Evolutionary conservation across 1,140 invertebrate genomes (phyloP), one percentile per base, ranked within the genome.

Genomic region (Popillia japonica): DNA sequence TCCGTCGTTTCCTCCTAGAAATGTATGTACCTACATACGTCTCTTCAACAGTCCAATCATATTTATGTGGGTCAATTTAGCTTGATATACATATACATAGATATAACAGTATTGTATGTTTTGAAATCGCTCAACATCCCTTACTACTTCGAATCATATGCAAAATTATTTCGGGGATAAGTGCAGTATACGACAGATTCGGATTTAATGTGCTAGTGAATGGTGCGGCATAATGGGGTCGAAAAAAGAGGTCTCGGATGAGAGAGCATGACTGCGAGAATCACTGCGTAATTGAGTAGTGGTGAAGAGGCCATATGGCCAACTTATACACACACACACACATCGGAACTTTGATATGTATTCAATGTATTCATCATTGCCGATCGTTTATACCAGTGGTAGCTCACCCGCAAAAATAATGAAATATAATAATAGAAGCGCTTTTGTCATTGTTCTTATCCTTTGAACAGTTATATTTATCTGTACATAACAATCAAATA

Each of bases 251-350:
- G 64, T 72, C 64, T 72, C 64, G 64, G 64, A 34, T 72, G 64
- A 72, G 34, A 72, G 64, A 72, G 22, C 64, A 72, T 72, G 22
- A 55, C 64, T 27, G 34, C 64, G 64, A 72, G 64, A 72, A 72
- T 72, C 64, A 72, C n/a, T 72, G 64, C 64, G 64, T 72, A 72
- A 72, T 72, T 72, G 64, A 72, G n/a, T 72, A 22, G 64, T 72
- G 64, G 64, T 72, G 64, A 72, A 72, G 64, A 72, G 64, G 64
- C 64, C 64, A 72, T 72, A 72, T 72, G 64, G 64, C 64, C 64
- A 72, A 10, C 14, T 22, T 11, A 72, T 40, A n/a, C 64, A 23
- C 34, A 34, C 34, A 27, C 64, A n/a, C 20, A 27, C 64, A 27
- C 22, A 72, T 64, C 17, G 61, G 61, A 22, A 44, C 42, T 10